phyloP scores from a whole-genome alignment of 2,888 invertebrate genomes.

The Hecatera dysodea region DNA sequence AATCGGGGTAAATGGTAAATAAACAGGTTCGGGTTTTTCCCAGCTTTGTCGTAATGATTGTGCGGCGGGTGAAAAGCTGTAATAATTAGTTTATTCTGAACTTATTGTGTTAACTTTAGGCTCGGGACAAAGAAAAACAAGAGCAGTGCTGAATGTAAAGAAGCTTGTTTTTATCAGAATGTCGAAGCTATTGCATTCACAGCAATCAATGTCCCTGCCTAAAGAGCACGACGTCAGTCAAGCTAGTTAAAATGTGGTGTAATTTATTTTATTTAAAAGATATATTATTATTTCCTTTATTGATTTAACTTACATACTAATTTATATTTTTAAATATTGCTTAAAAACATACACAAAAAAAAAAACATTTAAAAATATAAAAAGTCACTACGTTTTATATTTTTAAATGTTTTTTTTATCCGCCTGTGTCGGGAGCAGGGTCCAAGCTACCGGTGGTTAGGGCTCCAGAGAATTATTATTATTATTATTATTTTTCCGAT shows the following conservation, averaged over 20 bases:
- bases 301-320: no score
- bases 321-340: no score
- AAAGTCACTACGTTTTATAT: no score
- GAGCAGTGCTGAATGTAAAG: neutral
- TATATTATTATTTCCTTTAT: no score
- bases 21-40: constrained; percentile 56
- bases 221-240: neutral
- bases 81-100: constrained; percentile 45
- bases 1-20: constrained; percentile 63
- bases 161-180: neutral
- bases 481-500: constrained; percentile 12
- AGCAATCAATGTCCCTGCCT: neutral
- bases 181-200: neutral
- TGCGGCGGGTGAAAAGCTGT: constrained; percentile 32
- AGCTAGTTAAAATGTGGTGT: constrained; percentile 9
- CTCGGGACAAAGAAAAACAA: constrained; percentile 10
- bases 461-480: no score
- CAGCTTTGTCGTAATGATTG: constrained; percentile 36
- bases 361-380: no score
- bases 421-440: no score
- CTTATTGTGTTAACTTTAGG: constrained; percentile 20
- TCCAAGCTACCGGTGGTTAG: no score
- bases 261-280: no score
- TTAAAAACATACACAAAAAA: no score
- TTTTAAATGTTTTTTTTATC: no score